These are phyloP conservation scores for Dipodomys ordii DNA, from an alignment of 2,113 vertebrate species.

Conservation along the genomic window DNA sequence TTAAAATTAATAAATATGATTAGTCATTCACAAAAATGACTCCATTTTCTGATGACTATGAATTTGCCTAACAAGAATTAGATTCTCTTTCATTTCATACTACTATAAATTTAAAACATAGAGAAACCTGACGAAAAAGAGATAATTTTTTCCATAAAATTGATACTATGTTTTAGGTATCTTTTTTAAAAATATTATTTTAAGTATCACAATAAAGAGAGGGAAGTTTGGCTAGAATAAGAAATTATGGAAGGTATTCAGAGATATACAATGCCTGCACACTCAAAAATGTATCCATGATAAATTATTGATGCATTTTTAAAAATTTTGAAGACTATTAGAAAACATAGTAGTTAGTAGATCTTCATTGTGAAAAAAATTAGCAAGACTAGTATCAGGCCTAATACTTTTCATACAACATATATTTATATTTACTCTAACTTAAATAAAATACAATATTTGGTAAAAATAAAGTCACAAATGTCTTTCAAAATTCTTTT, in stretches of 20 bases:
- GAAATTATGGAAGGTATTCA: not conserved
- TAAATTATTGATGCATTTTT: not conserved
- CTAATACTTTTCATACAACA: too few relatives aligned
- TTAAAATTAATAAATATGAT: not conserved
- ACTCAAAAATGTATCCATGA: not conserved
- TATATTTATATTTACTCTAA: not conserved
- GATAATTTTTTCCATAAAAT: not conserved
- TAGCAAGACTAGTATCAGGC: not conserved
- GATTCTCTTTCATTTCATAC: not conserved
- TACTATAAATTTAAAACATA: not conserved
- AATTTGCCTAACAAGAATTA: not conserved
- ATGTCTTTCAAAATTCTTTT: constrained; percentile 40
- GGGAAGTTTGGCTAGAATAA: not conserved
- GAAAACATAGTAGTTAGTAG: not conserved
- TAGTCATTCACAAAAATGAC: not conserved
- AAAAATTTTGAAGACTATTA: not conserved
- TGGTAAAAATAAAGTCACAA: not conserved
- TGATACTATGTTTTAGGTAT: not conserved
- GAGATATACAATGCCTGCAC: not conserved
- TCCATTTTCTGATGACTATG: constrained; percentile 17
- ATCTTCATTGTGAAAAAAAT: not conserved
- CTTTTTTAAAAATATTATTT: constrained; percentile 12
- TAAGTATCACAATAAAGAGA: not conserved
- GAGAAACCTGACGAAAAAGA: not conserved
- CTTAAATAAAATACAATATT: not conserved